Conservation (phyloP, 2,888 invertebrate species). For the Oxystoma pomonae region DNA sequence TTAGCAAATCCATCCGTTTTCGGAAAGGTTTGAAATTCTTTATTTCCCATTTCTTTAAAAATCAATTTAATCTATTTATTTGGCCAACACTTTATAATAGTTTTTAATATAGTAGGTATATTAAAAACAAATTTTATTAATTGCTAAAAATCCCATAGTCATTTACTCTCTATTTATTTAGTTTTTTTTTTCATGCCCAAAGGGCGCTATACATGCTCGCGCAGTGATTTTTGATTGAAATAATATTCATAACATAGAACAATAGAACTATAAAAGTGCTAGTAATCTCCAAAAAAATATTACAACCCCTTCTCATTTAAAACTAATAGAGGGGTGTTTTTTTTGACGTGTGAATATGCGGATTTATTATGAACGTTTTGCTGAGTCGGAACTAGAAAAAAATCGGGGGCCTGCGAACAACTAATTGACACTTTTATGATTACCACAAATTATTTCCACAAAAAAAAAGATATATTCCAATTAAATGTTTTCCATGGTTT, state of each 20-base stretch:
- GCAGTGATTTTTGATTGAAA: constrained; percentile 7
- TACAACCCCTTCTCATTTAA: constrained; percentile 25
- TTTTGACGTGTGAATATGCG: constrained; percentile 13
- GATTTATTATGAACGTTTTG: not conserved
- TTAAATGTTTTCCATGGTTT: no score
- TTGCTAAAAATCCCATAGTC: not conserved
- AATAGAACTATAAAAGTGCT: constrained; percentile 22
- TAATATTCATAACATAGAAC: constrained; percentile 22
- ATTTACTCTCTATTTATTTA: not conserved
- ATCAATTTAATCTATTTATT: no score
- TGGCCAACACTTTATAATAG: no score
- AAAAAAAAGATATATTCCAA: no score
- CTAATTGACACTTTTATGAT: no score
- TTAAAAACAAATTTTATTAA: not conserved
- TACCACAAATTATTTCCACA: no score
- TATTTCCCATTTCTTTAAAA: no score
- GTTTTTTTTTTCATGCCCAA: not conserved
- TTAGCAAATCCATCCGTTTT: no score
- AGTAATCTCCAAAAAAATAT: constrained; percentile 22
- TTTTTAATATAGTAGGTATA: no score
- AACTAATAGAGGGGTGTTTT: constrained; percentile 26
- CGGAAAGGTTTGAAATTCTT: no score
- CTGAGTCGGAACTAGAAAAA: not conserved
- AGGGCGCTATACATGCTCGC: not conserved
- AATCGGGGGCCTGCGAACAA: no score